Evolutionary conservation across 2,888 invertebrate genomes (phyloP).

Genomic region (Frankliniella fusca): DNA sequence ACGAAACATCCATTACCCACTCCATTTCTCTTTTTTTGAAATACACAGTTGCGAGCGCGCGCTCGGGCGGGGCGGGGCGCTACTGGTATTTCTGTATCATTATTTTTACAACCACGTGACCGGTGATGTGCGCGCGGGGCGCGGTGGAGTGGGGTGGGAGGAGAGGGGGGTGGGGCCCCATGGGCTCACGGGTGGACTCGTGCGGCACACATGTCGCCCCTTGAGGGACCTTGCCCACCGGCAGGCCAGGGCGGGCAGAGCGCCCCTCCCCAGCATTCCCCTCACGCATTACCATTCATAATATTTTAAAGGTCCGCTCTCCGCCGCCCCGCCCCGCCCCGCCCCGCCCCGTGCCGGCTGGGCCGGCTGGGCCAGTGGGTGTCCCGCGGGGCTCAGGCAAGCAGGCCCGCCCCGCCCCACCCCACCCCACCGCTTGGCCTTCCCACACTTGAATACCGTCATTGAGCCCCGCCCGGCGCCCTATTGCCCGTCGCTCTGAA

Average conservation of each 20-base stretch:
- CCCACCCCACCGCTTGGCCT: not conserved
- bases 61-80: too few species aligned
- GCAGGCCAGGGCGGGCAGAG: not conserved
- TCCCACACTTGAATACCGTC: not conserved
- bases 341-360: not conserved
- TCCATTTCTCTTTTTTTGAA: too few species aligned
- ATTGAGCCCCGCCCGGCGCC: not conserved
- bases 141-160: not conserved
- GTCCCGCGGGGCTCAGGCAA: not conserved
- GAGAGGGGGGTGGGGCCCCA: not conserved
- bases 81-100: too few species aligned
- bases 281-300: conserved; percentile 12
- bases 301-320: conserved; percentile 12
- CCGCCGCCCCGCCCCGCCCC: not conserved
- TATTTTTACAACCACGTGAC: too few species aligned
- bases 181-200: not conserved
- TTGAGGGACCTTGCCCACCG: not conserved
- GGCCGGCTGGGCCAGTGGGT: not conserved
- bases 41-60: too few species aligned
- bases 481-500: not conserved
- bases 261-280: not conserved
- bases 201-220: not conserved
- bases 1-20: too few species aligned
- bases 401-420: not conserved
- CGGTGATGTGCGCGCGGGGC: too few species aligned